Conservation (phyloP, 2,888 invertebrate genomes). For the Nomada ruficornis region DNA sequence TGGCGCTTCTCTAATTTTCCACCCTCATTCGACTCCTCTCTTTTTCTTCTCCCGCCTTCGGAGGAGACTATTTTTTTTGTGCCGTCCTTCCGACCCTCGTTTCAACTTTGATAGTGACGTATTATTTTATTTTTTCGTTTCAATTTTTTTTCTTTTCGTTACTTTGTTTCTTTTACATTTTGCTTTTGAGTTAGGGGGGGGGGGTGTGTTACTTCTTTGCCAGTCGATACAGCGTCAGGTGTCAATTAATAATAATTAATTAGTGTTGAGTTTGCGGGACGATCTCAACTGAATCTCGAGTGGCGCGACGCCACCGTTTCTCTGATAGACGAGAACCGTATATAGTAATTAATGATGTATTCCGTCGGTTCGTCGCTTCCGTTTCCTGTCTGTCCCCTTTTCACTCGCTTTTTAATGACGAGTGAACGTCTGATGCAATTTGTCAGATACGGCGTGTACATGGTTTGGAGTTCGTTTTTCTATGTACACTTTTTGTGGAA, state of each 20-base stretch:
- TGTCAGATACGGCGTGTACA: neutral
- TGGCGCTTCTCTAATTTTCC: neutral
- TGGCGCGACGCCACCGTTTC: constrained; percentile 6
- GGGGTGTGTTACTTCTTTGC: neutral
- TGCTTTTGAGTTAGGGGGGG: neutral
- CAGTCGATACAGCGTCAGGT: constrained; percentile 2
- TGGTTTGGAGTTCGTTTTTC: too few relatives aligned
- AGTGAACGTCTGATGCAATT: neutral
- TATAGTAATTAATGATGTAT: constrained; percentile 46
- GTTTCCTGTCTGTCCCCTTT: neutral
- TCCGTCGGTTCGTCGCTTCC: constrained; percentile 5
- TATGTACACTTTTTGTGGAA: neutral
- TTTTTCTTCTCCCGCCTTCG: neutral
- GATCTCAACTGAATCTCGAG: constrained; percentile 30
- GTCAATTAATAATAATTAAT: constrained; percentile 50
- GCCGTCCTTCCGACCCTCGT: neutral
- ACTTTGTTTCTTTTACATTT: neutral
- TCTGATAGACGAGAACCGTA: constrained; percentile 16
- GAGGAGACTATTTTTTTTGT: constrained; percentile 8
- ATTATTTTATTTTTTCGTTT: neutral
- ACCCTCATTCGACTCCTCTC: neutral
- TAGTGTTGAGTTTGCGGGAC: constrained; percentile 19
- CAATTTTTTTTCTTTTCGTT: neutral
- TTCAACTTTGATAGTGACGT: neutral
- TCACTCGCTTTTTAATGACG: neutral